A percentile compares a stretch with the other conserved stretches of the same genome.
phyloP scores from a whole-genome alignment of 1,140 invertebrate species.

The Maconellicoccus hirsutus region DNA sequence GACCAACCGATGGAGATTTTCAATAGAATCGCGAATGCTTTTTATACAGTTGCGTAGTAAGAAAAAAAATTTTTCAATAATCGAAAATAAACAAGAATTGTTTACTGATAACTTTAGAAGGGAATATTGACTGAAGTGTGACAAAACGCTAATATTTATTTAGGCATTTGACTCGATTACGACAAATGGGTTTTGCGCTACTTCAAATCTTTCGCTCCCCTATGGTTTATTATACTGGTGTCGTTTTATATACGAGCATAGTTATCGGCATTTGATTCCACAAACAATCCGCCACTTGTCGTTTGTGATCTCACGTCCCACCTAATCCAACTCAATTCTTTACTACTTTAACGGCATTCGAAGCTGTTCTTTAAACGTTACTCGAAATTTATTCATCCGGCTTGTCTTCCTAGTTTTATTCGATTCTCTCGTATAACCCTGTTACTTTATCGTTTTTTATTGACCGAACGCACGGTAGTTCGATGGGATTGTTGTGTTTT shows the following conservation, averaged over 20 bases:
- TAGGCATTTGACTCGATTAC: constrained; percentile 21
- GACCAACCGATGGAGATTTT: not conserved
- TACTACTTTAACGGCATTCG: not conserved
- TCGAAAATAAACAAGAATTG: constrained; percentile 20
- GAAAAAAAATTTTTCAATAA: constrained; percentile 13
- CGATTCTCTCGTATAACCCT: not conserved
- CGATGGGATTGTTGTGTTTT: not conserved
- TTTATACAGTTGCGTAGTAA: not conserved
- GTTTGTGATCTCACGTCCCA: not conserved
- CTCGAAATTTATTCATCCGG: not conserved
- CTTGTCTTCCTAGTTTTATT: not conserved
- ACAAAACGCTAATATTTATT: constrained; percentile 22
- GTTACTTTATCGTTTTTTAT: not conserved
- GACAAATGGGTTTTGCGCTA: constrained; percentile 16
- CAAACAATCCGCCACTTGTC: constrained; percentile 7
- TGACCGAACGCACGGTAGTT: not conserved
- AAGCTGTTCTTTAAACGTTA: not conserved
- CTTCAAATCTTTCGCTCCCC: constrained; percentile 7
- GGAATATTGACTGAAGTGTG: constrained; percentile 7
- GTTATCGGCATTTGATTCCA: not conserved
- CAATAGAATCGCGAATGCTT: not conserved
- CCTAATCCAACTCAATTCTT: constrained; percentile 4
- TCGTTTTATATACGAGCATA: not conserved
- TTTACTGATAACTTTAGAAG: not conserved
- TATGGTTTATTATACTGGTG: not conserved